phyloP scores from a whole-genome alignment of 1,140 invertebrate genomes.

The Carposina sasakii region DNA sequence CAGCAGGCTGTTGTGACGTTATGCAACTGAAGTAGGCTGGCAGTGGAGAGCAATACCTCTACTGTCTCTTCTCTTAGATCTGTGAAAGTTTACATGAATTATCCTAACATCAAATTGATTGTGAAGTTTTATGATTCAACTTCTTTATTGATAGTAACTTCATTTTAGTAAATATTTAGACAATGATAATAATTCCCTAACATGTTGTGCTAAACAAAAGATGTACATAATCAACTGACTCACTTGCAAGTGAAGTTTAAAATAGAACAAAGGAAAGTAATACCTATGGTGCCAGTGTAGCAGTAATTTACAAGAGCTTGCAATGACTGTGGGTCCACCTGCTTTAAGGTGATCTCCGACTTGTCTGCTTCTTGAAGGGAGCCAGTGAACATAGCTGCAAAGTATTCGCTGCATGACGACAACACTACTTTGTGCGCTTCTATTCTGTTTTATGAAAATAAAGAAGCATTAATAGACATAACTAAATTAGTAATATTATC shows the following conservation, averaged over 20 bases:
- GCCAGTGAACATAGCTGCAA: constrained; percentile 95
- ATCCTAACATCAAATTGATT: no score
- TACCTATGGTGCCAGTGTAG: constrained; percentile 85
- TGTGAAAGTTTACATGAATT: constrained; percentile 70
- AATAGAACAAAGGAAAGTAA: constrained; percentile 9
- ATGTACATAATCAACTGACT: no score
- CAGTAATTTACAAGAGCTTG: constrained; percentile 89
- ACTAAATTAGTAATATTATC: no score
- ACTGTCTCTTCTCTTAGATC: constrained; percentile 88
- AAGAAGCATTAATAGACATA: constrained; percentile 15
- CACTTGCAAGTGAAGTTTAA: constrained; percentile 6
- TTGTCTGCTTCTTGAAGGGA: constrained; percentile 88
- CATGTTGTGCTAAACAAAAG: no score
- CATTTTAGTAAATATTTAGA: no score
- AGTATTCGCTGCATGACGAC: constrained; percentile 93
- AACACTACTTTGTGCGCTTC: constrained; percentile 83
- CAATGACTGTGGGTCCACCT: constrained; percentile 89
- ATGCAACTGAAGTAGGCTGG: constrained; percentile 89
- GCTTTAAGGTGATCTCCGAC: constrained; percentile 86
- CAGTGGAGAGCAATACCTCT: constrained; percentile 88
- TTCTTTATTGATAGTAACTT: no score
- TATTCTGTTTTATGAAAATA: constrained; percentile 52
- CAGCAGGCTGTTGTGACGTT: constrained; percentile 93
- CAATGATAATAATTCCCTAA: no score
- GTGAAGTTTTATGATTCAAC: no score